phyloP scores from a whole-genome alignment of 2,797 vertebrate genomes.

The Valencia hispanica region DNA sequence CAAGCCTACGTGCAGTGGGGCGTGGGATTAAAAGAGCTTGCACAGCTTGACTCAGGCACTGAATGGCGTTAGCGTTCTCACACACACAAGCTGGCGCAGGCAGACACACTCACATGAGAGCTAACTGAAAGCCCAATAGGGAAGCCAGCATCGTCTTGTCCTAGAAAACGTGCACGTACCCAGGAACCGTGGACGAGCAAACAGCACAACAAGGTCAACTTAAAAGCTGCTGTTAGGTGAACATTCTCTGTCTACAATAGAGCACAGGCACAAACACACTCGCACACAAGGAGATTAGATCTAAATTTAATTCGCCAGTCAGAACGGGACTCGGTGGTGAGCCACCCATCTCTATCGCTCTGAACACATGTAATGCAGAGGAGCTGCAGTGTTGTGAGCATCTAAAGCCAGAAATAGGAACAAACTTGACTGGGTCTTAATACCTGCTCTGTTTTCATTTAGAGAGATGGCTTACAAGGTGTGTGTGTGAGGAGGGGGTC shows the following conservation, averaged over 20 bases:
- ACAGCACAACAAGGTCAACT: constrained; percentile 79
- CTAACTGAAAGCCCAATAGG: constrained; percentile 66
- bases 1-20: constrained; percentile 90
- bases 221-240: constrained; percentile 75
- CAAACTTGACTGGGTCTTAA: constrained; percentile 59
- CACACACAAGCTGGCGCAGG: constrained; percentile 30
- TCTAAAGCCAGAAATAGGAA: constrained; percentile 50
- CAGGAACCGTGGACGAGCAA: constrained; percentile 62
- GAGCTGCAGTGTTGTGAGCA: constrained; percentile 53
- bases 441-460: constrained; percentile 68
- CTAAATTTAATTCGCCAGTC: constrained; percentile 79
- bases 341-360: constrained; percentile 69
- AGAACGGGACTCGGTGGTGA: constrained; percentile 76
- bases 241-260: constrained; percentile 67
- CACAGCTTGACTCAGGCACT: constrained; percentile 85
- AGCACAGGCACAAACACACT: constrained; percentile 50
- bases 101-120: constrained; percentile 39
- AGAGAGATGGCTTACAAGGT: constrained; percentile 47
- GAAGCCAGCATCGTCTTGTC: constrained; percentile 63
- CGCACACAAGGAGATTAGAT: constrained; percentile 81
- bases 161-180: constrained; percentile 57
- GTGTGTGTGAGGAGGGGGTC: constrained; percentile 27
- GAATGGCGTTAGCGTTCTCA: constrained; percentile 77
- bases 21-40: constrained; percentile 91
- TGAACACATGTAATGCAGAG: constrained; percentile 67